These are phyloP conservation scores for Ptychoptera albimana DNA, from an alignment of 2,888 invertebrate species.

Conservation along the genomic window DNA sequence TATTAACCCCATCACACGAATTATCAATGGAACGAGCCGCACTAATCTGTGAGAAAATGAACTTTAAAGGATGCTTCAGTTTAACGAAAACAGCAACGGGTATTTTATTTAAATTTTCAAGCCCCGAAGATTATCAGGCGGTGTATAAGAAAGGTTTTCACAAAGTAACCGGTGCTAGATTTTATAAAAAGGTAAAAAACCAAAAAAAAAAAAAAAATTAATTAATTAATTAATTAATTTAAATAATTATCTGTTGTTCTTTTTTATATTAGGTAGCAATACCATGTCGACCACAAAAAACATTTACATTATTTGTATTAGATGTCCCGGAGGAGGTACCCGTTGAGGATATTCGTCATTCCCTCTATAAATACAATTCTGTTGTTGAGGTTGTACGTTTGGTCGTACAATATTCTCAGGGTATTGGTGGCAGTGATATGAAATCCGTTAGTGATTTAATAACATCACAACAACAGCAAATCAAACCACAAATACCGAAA, in stretches of 20 bases:
- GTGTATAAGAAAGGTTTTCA: conserved; percentile 79
- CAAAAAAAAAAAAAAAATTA: not conserved
- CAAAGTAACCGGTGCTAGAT: conserved; percentile 69
- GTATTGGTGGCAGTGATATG: conserved; percentile 24
- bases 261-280: conserved; percentile 46
- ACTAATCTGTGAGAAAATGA: conserved; percentile 75
- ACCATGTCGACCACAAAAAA: conserved; percentile 73
- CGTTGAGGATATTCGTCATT: conserved; percentile 67
- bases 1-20: conserved; percentile 73
- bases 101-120: conserved; percentile 75
- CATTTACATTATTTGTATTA: conserved; percentile 67
- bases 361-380: conserved; percentile 62
- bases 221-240: conserved; percentile 5
- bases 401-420: conserved; percentile 31
- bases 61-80: conserved; percentile 72
- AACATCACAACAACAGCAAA: not conserved
- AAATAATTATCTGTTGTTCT: conserved; percentile 7
- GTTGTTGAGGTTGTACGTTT: conserved; percentile 65
- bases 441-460: not conserved
- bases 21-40: conserved; percentile 75
- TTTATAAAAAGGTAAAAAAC: conserved; percentile 60
- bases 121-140: conserved; percentile 72
- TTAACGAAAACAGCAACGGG: conserved; percentile 78
- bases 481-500: conserved; percentile 29
- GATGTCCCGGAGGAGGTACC: conserved; percentile 74